Evolutionary conservation across 1,140 invertebrate species (phyloP).

Genomic region (Camponotus vicinus): DNA sequence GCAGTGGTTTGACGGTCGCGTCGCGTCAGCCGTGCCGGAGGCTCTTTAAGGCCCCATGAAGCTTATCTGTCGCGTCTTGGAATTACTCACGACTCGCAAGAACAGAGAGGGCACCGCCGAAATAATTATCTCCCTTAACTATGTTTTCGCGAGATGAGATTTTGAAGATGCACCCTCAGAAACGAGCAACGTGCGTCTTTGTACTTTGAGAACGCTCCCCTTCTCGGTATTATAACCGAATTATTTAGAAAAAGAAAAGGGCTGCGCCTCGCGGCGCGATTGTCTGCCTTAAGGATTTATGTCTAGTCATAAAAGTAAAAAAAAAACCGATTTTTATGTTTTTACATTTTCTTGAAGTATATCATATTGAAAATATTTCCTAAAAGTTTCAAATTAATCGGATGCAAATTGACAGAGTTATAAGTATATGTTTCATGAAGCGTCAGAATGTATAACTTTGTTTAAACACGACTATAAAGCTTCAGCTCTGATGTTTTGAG

Average conservation of each 20-base stretch:
- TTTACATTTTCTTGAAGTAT: too few species aligned
- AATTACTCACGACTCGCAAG: conserved; percentile 24
- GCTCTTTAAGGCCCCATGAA: conserved; percentile 37
- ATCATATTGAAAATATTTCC: too few species aligned
- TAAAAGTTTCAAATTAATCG: too few species aligned
- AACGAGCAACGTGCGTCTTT: conserved; percentile 35
- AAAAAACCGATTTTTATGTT: too few species aligned
- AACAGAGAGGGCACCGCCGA: conserved; percentile 8
- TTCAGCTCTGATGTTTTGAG: too few species aligned
- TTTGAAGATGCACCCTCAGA: conserved; percentile 40
- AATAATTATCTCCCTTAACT: conserved; percentile 54
- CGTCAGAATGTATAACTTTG: too few species aligned
- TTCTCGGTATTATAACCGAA: conserved; percentile 22
- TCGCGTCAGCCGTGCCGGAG: conserved; percentile 71
- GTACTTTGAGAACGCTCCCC: background rate
- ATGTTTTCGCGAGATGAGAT: conserved; percentile 48
- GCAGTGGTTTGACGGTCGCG: conserved; percentile 77
- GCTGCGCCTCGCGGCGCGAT: conserved; percentile 11
- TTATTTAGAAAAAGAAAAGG: conserved; percentile 27
- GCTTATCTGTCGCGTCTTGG: conserved; percentile 48
- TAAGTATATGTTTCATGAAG: too few species aligned
- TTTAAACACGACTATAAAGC: too few species aligned
- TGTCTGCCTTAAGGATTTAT: background rate
- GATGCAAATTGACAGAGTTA: too few species aligned
- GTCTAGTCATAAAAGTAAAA: too few species aligned